These are phyloP conservation scores for Lacanobia oleracea DNA, from an alignment of 2,888 invertebrate species.

Conservation along the genomic window DNA sequence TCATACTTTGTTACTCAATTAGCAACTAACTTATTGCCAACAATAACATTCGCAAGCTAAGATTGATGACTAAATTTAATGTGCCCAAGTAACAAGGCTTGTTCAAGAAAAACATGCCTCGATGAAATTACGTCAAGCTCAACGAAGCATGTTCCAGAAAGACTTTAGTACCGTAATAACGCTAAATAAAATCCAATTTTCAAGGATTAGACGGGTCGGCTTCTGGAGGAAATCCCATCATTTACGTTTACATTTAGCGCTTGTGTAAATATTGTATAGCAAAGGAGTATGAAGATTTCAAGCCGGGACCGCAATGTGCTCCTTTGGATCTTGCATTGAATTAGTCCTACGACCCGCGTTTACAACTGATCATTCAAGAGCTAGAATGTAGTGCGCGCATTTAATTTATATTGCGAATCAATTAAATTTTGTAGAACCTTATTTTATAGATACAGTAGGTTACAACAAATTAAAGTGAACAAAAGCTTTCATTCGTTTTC, in stretches of 20 bases:
- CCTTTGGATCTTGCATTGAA: not conserved
- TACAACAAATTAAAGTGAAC: not conserved
- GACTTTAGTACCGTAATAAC: conserved; percentile 16
- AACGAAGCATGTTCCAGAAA: conserved; percentile 23
- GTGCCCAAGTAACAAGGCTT: not conserved
- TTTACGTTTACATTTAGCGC: conserved; percentile 8
- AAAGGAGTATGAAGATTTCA: not conserved
- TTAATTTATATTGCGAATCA: not conserved
- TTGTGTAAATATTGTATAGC: conserved; percentile 6
- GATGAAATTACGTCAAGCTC: not conserved
- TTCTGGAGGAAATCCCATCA: conserved; percentile 15
- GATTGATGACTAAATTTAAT: conserved; percentile 40
- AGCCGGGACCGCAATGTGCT: not conserved
- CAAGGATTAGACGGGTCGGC: conserved; percentile 4
- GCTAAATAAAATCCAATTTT: conserved; percentile 15
- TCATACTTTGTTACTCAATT: conserved; percentile 20
- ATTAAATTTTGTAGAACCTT: no score
- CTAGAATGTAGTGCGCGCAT: not conserved
- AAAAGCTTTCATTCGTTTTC: not conserved
- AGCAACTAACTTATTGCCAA: conserved; percentile 20
- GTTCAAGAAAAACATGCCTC: conserved; percentile 9
- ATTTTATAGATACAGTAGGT: no score
- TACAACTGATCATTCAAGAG: not conserved
- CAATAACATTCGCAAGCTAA: conserved; percentile 37
- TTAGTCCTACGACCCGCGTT: not conserved